Percentiles rank a stretch among this genome's conserved stretches.
These are phyloP conservation scores for Dorcus hopei DNA, from an alignment of 2,888 invertebrate genomes.

Conservation along the genomic window DNA sequence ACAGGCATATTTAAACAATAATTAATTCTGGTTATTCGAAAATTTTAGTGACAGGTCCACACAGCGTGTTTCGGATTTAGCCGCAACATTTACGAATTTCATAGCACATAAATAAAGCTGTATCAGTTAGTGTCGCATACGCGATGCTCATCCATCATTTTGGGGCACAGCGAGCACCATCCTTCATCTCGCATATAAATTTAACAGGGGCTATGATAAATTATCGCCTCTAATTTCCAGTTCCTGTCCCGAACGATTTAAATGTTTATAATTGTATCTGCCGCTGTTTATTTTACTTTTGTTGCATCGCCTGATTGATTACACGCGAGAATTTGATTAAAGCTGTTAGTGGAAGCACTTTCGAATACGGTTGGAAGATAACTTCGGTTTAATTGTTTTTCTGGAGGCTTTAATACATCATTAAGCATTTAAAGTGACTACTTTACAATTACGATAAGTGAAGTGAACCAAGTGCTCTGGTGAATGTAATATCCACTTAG, in stretches of 20 bases:
- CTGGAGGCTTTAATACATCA: too few species aligned
- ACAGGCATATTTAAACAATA: constrained; percentile 5
- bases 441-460: too few species aligned
- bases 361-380: too few species aligned
- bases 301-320: too few species aligned
- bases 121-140: constrained; percentile 32
- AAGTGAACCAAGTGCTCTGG: too few species aligned
- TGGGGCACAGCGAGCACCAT: constrained; percentile 18
- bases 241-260: not conserved
- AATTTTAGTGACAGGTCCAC: not conserved
- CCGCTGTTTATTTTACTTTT: too few species aligned
- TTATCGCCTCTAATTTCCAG: constrained; percentile 20
- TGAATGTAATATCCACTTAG: too few species aligned
- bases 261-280: not conserved
- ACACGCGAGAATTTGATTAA: too few species aligned
- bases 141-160: constrained; percentile 31
- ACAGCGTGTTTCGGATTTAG: constrained; percentile 16
- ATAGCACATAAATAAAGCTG: constrained; percentile 32
- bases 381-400: too few species aligned
- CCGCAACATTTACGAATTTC: constrained; percentile 29
- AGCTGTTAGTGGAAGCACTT: too few species aligned
- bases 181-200: constrained; percentile 24
- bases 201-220: constrained; percentile 18
- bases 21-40: constrained; percentile 8
- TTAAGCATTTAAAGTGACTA: too few species aligned